phyloP scores from a whole-genome alignment of 2,113 vertebrate species.

The Colius striatus region DNA sequence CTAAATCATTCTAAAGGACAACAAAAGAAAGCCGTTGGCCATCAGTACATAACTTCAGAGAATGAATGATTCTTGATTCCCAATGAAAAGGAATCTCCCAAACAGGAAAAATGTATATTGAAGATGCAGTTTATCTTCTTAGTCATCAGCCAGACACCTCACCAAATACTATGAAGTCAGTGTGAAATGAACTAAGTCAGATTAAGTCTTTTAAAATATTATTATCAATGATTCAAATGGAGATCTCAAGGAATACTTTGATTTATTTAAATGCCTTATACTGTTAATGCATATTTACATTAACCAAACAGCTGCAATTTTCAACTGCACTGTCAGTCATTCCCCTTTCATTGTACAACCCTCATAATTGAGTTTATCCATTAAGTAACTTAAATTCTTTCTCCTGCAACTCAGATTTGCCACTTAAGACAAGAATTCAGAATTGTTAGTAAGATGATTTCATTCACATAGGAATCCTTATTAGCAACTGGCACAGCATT shows the following conservation, averaged over 20 bases:
- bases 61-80: neutral
- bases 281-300: neutral
- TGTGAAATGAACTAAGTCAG: neutral
- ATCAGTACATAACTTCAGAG: neutral
- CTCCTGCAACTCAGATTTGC: neutral
- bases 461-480: neutral
- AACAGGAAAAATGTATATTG: neutral
- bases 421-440: neutral
- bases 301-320: conserved; percentile 17
- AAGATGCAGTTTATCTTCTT: neutral
- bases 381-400: neutral
- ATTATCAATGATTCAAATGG: neutral
- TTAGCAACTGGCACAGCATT: neutral
- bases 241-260: neutral
- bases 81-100: neutral
- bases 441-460: neutral
- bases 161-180: neutral
- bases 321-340: conserved; percentile 1
- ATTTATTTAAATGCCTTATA: neutral
- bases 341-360: neutral
- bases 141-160: neutral
- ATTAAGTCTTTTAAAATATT: neutral
- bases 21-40: neutral
- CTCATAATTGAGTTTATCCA: neutral
- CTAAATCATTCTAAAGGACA: neutral